Conservation (phyloP, 2,113 vertebrate species). For the Gambusia affinis region DNA sequence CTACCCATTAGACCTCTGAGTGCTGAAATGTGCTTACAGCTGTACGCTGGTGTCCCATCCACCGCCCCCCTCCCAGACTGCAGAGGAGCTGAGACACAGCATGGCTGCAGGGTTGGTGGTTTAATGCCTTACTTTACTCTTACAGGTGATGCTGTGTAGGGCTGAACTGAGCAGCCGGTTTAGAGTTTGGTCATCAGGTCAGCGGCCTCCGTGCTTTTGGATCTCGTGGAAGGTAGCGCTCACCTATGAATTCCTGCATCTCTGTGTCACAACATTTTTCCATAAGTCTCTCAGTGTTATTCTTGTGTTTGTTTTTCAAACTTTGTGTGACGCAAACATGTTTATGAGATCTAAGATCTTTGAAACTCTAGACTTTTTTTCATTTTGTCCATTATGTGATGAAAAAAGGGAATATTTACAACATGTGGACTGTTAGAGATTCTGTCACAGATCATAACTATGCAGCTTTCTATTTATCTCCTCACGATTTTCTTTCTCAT, state of each 20-base stretch:
- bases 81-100: constrained; percentile 13
- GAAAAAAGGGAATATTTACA: neutral
- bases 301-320: constrained; percentile 17
- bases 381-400: no score
- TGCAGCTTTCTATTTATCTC: constrained; percentile 52
- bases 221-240: constrained; percentile 33
- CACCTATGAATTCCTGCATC: constrained; percentile 40
- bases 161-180: neutral
- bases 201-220: constrained; percentile 1
- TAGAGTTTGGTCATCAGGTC: neutral
- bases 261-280: constrained; percentile 40
- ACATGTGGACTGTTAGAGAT: neutral
- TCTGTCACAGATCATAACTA: constrained; percentile 3
- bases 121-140: constrained; percentile 6
- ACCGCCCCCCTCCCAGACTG: no score
- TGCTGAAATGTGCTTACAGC: no score
- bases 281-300: neutral
- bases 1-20: no score
- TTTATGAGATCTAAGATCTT: neutral
- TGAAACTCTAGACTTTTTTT: neutral
- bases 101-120: constrained; percentile 25
- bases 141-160: constrained; percentile 24
- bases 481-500: no score
- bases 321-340: neutral
- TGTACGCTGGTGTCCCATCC: no score